A percentile compares a stretch with the other conserved stretches of the same genome.
Conservation (phyloP, 1,140 invertebrate genomes). For the Pollicipes pollicipes region DNA sequence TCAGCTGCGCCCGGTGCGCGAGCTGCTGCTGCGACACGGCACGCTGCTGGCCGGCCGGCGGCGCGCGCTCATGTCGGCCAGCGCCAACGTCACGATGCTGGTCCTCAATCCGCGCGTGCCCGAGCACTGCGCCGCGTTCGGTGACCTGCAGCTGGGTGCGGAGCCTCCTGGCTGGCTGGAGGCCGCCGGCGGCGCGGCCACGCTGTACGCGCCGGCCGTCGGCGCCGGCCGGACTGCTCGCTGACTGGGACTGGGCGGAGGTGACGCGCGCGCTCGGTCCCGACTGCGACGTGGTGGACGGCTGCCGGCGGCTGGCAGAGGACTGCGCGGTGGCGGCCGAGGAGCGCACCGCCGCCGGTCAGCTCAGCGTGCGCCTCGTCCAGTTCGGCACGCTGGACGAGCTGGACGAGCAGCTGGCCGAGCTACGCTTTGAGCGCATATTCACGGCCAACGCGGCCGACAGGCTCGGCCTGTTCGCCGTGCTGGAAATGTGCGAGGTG, state of each 20-base stretch:
- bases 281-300: neutral
- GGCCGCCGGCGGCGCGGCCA: neutral
- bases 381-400: neutral
- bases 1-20: neutral
- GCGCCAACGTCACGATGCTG: neutral
- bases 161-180: neutral
- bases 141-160: neutral
- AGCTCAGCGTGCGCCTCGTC: neutral
- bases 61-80: no score
- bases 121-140: neutral
- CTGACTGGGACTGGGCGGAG: neutral
- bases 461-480: neutral
- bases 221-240: neutral
- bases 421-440: neutral
- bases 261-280: neutral
- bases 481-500: neutral
- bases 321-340: neutral
- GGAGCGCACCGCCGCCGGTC: no score
- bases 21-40: neutral
- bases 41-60: neutral
- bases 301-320: neutral
- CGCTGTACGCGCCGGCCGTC: neutral
- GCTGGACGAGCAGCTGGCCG: neutral
- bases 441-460: neutral
- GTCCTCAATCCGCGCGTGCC: neutral